phyloP scores from a whole-genome alignment of 2,888 invertebrate species.

The Acleris literana region DNA sequence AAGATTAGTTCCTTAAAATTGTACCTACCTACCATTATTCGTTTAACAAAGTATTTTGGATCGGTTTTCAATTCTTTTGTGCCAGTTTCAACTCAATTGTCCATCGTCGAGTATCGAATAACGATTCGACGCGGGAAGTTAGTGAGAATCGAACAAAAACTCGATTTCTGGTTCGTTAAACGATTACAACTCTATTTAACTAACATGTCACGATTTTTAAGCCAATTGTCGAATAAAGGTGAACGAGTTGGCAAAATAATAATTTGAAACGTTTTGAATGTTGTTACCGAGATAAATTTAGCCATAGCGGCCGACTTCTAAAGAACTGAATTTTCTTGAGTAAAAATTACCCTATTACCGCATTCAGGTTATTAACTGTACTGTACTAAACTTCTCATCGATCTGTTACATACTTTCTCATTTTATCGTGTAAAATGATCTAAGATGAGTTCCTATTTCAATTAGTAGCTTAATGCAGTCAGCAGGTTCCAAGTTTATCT shows the following conservation, averaged over 20 bases:
- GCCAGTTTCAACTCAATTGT: slow-evolving; percentile 6
- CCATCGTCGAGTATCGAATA: slow-evolving; percentile 2
- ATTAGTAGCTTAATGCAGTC: too few relatives aligned
- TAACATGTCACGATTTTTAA: slow-evolving; percentile 20
- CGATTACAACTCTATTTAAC: not conserved
- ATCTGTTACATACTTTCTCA: too few relatives aligned
- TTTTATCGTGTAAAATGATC: too few relatives aligned
- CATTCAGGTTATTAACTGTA: too few relatives aligned
- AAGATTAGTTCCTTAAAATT: too few relatives aligned
- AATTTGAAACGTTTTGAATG: too few relatives aligned
- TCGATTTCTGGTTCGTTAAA: slow-evolving; percentile 29
- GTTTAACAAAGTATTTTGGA: not conserved
- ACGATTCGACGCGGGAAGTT: slow-evolving; percentile 17
- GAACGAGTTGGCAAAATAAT: not conserved
- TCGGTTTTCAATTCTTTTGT: slow-evolving; percentile 3
- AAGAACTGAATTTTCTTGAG: too few relatives aligned
- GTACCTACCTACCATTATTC: not conserved
- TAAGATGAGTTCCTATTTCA: too few relatives aligned
- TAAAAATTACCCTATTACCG: too few relatives aligned
- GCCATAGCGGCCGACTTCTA: not conserved
- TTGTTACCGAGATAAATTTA: not conserved
- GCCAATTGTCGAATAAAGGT: slow-evolving; percentile 16
- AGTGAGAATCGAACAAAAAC: slow-evolving; percentile 26
- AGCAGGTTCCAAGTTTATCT: too few relatives aligned
- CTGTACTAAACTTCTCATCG: too few relatives aligned